A percentile compares a stretch with the other conserved stretches of the same genome.
Conservation (phyloP, 1,140 invertebrate species). For the Psilanteris sp. region DNA sequence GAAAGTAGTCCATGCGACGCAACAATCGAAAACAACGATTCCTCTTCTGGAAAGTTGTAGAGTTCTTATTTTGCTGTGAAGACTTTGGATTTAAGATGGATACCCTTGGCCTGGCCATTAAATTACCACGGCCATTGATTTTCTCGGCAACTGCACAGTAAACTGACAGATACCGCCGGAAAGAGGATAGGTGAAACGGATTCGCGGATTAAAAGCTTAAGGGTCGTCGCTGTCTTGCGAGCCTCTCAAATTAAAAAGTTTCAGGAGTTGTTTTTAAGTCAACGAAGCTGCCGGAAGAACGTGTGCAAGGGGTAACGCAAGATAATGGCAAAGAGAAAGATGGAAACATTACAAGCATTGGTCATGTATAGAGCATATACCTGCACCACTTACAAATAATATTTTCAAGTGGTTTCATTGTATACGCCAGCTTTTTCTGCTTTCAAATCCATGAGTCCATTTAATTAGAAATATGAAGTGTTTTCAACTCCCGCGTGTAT, state of each 20-base stretch:
- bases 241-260: constrained; percentile 67
- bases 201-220: constrained; percentile 65
- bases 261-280: constrained; percentile 63
- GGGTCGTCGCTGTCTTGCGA: constrained; percentile 62
- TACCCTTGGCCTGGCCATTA: constrained; percentile 62
- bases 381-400: constrained; percentile 27
- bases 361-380: constrained; percentile 23
- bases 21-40: constrained; percentile 63
- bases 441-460: too few species aligned
- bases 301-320: not conserved
- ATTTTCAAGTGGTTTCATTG: constrained; percentile 24
- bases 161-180: constrained; percentile 54
- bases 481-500: too few species aligned
- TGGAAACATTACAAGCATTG: constrained; percentile 28
- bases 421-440: not conserved
- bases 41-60: constrained; percentile 45
- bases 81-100: constrained; percentile 59
- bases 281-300: constrained; percentile 37
- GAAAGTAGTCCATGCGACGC: constrained; percentile 21
- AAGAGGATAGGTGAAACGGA: constrained; percentile 59
- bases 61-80: constrained; percentile 58
- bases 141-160: constrained; percentile 63
- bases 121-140: constrained; percentile 68
- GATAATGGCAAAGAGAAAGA: not conserved
- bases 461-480: too few species aligned